Conservation (phyloP, 92 coral and sea anemone genomes). For the Ricordea florida region DNA sequence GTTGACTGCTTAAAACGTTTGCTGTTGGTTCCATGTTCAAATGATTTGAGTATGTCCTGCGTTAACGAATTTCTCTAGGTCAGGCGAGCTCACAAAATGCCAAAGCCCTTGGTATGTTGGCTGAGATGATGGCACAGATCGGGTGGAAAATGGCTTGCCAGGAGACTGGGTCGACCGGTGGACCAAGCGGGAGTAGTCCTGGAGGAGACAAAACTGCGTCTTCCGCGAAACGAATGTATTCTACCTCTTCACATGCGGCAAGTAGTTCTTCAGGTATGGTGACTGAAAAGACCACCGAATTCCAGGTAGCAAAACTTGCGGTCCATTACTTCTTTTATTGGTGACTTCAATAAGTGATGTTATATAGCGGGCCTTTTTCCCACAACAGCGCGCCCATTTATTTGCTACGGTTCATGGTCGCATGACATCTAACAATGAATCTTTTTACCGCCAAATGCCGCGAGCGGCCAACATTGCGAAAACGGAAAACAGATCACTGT, state of each 20-base stretch:
- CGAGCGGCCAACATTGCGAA: too few relatives aligned
- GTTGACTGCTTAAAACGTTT: neutral
- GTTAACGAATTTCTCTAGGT: constrained; percentile 36
- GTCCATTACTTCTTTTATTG: too few relatives aligned
- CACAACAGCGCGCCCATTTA: too few relatives aligned
- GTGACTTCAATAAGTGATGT: too few relatives aligned
- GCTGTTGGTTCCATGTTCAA: neutral
- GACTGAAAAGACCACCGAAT: neutral
- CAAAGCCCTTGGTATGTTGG: constrained; percentile 81
- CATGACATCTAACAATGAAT: too few relatives aligned
- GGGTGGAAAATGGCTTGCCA: constrained; percentile 87
- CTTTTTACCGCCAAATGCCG: too few relatives aligned
- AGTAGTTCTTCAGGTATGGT: neutral
- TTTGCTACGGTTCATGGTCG: too few relatives aligned
- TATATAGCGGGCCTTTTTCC: too few relatives aligned
- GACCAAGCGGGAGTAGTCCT: constrained; percentile 8
- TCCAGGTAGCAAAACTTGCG: too few relatives aligned
- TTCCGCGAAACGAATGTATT: constrained; percentile 74
- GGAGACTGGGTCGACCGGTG: constrained; percentile 29
- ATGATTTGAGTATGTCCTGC: neutral
- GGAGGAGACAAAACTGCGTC: constrained; percentile 18
- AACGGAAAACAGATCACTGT: too few relatives aligned
- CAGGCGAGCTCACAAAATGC: constrained; percentile 94
- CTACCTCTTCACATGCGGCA: constrained; percentile 63
- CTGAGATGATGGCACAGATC: constrained; percentile 82